phyloP scores from a whole-genome alignment of 2,797 vertebrate species.

The Acanthis flammea region DNA sequence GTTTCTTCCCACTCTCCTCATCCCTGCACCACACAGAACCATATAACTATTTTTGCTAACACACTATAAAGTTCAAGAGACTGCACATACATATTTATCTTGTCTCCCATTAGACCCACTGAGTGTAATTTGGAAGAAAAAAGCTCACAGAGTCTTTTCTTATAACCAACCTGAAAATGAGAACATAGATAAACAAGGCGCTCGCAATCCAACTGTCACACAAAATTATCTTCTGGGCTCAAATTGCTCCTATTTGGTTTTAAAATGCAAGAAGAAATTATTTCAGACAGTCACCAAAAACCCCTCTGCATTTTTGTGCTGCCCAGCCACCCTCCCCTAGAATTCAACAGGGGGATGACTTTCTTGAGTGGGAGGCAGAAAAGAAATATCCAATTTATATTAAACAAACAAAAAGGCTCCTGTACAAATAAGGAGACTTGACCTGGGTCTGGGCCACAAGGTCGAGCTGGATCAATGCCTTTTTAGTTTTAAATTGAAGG shows the following conservation, averaged over 20 bases:
- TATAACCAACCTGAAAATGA: slow-evolving; percentile 42
- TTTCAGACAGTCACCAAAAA: slow-evolving; percentile 6
- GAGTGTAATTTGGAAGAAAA: slow-evolving; percentile 5
- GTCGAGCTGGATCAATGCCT: slow-evolving; percentile 5
- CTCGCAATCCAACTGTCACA: not conserved
- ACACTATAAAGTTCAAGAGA: not conserved
- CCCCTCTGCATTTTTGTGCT: not conserved
- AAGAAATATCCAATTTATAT: slow-evolving; percentile 47
- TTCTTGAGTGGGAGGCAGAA: slow-evolving; percentile 39
- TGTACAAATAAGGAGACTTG: slow-evolving; percentile 40
- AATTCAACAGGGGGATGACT: not conserved
- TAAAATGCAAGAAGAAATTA: not conserved
- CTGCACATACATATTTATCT: not conserved
- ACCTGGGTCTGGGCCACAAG: not conserved
- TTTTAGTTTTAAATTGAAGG: slow-evolving; percentile 19
- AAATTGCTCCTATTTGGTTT: slow-evolving; percentile 26
- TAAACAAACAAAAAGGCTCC: slow-evolving; percentile 46
- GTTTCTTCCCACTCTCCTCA: not conserved
- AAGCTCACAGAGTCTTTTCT: not conserved
- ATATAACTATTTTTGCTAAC: not conserved
- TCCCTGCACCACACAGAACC: not conserved
- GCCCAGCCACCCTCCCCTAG: not conserved
- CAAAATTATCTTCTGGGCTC: slow-evolving; percentile 26
- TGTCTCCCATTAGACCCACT: not conserved
- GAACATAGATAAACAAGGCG: slow-evolving; percentile 30